A percentile compares a stretch with the other conserved stretches of the same genome.
Conservation (phyloP, 2,113 vertebrate species). For the Bungarus multicinctus region DNA sequence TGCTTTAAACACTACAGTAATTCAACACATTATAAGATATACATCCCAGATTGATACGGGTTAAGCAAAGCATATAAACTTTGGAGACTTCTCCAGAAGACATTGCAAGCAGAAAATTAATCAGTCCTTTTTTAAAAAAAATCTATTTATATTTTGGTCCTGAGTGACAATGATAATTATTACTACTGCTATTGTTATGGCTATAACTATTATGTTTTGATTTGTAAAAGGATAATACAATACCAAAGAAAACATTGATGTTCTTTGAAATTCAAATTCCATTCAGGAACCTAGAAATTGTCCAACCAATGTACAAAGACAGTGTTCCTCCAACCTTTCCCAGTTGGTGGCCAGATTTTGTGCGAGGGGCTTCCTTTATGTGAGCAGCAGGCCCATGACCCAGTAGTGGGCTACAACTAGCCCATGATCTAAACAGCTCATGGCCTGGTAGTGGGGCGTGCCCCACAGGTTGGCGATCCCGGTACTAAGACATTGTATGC, state of each 20-base stretch:
- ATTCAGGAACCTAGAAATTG: neutral
- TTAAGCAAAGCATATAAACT: slow-evolving; percentile 60
- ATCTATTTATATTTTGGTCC: neutral
- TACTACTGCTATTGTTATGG: neutral
- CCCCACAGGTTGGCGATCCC: too few species aligned
- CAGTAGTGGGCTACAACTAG: too few species aligned
- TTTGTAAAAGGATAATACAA: neutral
- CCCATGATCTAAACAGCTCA: too few species aligned
- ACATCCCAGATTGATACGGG: slow-evolving; percentile 33
- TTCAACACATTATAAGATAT: slow-evolving; percentile 55
- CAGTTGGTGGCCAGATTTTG: too few species aligned
- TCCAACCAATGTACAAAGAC: neutral
- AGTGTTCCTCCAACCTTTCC: too few species aligned
- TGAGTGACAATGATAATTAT: neutral
- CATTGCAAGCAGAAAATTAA: neutral
- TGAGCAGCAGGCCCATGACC: too few species aligned
- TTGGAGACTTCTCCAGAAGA: slow-evolving; percentile 45
- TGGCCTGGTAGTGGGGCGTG: accelerated
- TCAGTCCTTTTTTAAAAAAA: slow-evolving; percentile 1
- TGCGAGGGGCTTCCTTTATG: too few species aligned
- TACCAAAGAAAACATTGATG: neutral
- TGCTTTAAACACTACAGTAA: slow-evolving; percentile 58
- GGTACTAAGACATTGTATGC: neutral
- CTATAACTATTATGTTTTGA: neutral
- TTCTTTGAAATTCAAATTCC: neutral